A percentile compares a stretch with the other conserved stretches of the same genome.
These are phyloP conservation scores for Agapetus fuscipes DNA, from an alignment of 2,888 invertebrate genomes.

Conservation along the genomic window DNA sequence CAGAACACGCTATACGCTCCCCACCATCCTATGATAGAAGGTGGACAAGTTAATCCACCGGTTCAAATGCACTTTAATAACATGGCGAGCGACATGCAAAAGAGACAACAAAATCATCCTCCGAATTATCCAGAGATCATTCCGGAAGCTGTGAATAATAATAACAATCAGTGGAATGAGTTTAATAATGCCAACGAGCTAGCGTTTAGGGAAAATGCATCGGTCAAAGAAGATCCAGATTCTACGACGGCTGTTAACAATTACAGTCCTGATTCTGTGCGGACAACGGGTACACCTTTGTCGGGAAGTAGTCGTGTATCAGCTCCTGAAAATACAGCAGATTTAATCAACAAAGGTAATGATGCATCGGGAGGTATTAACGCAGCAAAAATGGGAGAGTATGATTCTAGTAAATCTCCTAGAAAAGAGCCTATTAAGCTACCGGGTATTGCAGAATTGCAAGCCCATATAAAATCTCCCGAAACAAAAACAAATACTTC, in stretches of 20 bases:
- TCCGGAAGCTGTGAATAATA: constrained; percentile 18
- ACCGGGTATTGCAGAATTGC: constrained; percentile 36
- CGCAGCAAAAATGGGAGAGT: constrained; percentile 29
- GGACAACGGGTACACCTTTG: constrained; percentile 17
- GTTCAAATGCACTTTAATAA: constrained; percentile 18
- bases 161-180: constrained; percentile 40
- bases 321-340: constrained; percentile 32
- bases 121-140: constrained; percentile 4
- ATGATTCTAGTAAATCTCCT: constrained; percentile 40
- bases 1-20: constrained; percentile 51
- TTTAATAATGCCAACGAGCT: constrained; percentile 39
- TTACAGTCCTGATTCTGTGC: constrained; percentile 38
- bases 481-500: constrained; percentile 35
- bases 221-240: constrained; percentile 65
- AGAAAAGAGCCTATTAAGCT: constrained; percentile 38
- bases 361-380: constrained; percentile 1
- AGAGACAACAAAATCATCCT: constrained; percentile 28
- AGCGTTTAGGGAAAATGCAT: constrained; percentile 31
- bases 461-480: constrained; percentile 32
- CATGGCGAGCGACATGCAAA: constrained; percentile 34
- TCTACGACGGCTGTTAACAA: constrained; percentile 56
- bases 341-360: constrained; percentile 6
- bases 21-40: constrained; percentile 41
- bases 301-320: constrained; percentile 38
- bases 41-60: constrained; percentile 23